These are phyloP conservation scores for Triops longicaudatus DNA, from an alignment of 1,140 invertebrate genomes.

Conservation along the genomic window DNA sequence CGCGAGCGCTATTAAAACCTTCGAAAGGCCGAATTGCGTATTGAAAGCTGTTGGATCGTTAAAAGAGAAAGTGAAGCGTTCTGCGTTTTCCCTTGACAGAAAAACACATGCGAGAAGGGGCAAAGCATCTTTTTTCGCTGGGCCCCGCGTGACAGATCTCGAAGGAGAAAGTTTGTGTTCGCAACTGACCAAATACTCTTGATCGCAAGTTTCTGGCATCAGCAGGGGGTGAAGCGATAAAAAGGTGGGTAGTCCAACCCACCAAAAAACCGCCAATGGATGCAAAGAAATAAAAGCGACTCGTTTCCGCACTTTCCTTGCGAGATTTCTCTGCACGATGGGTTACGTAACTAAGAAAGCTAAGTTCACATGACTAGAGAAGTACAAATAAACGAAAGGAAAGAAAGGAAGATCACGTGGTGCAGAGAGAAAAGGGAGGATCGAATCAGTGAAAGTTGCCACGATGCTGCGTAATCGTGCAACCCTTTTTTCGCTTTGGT, in stretches of 20 bases:
- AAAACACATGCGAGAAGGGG: background rate
- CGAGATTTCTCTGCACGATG: background rate
- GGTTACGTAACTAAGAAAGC: background rate
- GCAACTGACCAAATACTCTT: background rate
- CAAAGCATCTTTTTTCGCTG: no score
- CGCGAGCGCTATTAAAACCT: background rate
- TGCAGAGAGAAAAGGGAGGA: background rate
- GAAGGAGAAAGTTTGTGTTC: background rate
- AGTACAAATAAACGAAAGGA: background rate
- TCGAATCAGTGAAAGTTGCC: background rate
- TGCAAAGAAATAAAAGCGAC: background rate
- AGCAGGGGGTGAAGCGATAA: background rate
- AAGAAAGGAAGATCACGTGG: no score
- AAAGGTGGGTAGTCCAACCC: background rate
- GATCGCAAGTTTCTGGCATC: background rate
- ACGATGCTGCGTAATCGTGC: background rate
- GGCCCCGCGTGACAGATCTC: background rate
- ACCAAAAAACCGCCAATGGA: background rate
- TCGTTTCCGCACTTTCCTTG: background rate
- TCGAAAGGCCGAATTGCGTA: background rate
- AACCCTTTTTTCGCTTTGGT: background rate
- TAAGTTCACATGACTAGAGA: background rate
- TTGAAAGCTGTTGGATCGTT: background rate
- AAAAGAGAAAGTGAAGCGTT: constrained; percentile 6
- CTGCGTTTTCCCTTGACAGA: background rate